Evolutionary conservation across 1,140 invertebrate genomes (phyloP).

Genomic region (Drosophila ogumai): DNA sequence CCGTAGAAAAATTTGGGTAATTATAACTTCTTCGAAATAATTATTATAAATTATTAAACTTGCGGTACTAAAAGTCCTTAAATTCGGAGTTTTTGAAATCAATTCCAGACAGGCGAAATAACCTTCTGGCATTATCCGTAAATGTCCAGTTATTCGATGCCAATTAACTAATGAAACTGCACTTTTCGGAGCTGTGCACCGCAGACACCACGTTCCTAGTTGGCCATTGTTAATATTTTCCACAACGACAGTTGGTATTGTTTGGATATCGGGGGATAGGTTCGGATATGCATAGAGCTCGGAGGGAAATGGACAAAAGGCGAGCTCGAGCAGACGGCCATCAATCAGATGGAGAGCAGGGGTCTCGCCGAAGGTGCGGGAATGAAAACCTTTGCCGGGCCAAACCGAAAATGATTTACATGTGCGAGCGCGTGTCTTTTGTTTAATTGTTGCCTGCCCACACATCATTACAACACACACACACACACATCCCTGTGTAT

Average conservation of each 20-base stretch:
- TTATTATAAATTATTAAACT: background rate
- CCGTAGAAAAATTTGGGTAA: background rate
- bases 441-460: constrained; percentile 81
- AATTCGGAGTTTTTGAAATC: background rate
- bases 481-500: constrained; percentile 39
- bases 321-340: constrained; percentile 49
- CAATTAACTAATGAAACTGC: constrained; percentile 75
- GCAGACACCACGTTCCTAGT: constrained; percentile 8
- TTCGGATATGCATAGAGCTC: constrained; percentile 18
- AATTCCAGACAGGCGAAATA: background rate
- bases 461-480: constrained; percentile 57
- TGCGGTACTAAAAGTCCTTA: no score
- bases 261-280: constrained; percentile 27
- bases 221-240: constrained; percentile 63
- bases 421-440: constrained; percentile 78
- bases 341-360: constrained; percentile 59
- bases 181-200: constrained; percentile 19
- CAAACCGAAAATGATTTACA: constrained; percentile 73
- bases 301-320: constrained; percentile 49
- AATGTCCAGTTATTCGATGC: constrained; percentile 48
- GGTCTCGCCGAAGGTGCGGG: background rate
- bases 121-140: constrained; percentile 4
- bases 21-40: background rate
- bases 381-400: constrained; percentile 54
- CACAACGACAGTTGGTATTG: constrained; percentile 56